phyloP scores from a whole-genome alignment of 2,888 invertebrate genomes.

The Aphidius colemani region DNA sequence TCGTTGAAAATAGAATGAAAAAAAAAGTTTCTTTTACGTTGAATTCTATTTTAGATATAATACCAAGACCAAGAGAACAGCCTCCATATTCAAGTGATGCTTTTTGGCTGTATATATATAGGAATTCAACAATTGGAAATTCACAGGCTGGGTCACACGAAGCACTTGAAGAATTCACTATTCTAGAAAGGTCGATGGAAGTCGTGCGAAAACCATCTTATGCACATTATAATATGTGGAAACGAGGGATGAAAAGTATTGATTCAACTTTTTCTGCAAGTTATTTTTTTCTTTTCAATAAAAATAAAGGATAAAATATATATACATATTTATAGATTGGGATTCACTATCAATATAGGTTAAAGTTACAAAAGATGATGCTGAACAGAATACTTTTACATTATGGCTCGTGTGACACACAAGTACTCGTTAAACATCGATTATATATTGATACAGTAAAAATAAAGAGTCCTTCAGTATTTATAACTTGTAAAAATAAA shows the following conservation, averaged over 20 bases:
- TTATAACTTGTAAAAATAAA: conserved; percentile 16
- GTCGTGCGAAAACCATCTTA: neutral
- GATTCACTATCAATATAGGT: too few species aligned
- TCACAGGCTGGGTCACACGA: conserved; percentile 27
- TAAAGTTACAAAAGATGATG: neutral
- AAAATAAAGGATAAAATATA: conserved; percentile 5
- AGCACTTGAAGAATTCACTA: conserved; percentile 7
- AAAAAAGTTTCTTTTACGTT: too few species aligned
- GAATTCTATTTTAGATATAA: too few species aligned
- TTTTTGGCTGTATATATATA: conserved; percentile 15
- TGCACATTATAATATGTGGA: too few species aligned
- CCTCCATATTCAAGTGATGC: conserved; percentile 5
- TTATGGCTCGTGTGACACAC: neutral
- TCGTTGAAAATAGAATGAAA: neutral
- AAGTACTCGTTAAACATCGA: neutral
- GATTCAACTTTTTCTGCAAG: too few species aligned
- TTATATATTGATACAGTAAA: conserved; percentile 2
- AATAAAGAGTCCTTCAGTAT: conserved; percentile 8
- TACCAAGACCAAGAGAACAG: neutral
- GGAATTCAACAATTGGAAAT: conserved; percentile 36
- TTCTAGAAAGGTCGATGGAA: neutral
- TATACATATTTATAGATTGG: neutral
- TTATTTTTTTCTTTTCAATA: conserved; percentile 3
- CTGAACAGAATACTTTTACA: neutral
- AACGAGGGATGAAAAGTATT: too few species aligned